Evolutionary conservation across 1,140 invertebrate genomes (phyloP).

Genomic region (Brachionus asplanchnoidis): DNA sequence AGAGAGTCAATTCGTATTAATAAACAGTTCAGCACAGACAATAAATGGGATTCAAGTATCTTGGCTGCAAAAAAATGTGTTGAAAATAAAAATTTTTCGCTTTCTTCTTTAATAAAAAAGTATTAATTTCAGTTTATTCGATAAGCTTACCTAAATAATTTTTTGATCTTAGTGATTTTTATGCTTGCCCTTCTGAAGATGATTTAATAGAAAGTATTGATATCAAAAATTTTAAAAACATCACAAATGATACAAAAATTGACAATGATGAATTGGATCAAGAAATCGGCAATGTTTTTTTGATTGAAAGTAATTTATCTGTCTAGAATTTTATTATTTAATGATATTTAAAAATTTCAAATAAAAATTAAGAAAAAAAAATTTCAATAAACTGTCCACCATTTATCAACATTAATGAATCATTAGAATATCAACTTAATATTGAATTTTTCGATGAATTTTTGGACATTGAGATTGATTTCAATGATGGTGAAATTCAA

Average conservation of each 20-base stretch:
- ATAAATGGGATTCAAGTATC: background rate
- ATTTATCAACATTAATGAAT: background rate
- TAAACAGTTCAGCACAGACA: too few relatives aligned
- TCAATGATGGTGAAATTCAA: background rate
- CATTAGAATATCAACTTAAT: background rate
- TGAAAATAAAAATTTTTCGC: background rate
- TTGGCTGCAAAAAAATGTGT: background rate
- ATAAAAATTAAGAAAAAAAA: background rate
- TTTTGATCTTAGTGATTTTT: background rate
- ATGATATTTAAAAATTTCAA: background rate
- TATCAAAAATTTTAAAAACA: background rate
- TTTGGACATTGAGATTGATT: background rate
- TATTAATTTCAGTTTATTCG: too few relatives aligned
- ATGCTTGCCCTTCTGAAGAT: background rate
- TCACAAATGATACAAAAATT: background rate
- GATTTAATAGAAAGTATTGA: background rate
- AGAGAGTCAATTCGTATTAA: too few relatives aligned
- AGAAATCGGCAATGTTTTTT: background rate
- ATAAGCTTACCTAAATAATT: background rate
- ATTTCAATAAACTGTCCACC: background rate
- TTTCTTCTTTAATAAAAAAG: background rate
- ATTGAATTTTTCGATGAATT: background rate
- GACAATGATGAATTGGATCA: too few relatives aligned
- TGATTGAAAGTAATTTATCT: background rate
- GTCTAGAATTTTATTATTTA: too few relatives aligned